These are phyloP conservation scores for Sanderia malayensis DNA, from an alignment of 30 jellyfish, hydroid and myxozoan genomes.

Conservation along the genomic window DNA sequence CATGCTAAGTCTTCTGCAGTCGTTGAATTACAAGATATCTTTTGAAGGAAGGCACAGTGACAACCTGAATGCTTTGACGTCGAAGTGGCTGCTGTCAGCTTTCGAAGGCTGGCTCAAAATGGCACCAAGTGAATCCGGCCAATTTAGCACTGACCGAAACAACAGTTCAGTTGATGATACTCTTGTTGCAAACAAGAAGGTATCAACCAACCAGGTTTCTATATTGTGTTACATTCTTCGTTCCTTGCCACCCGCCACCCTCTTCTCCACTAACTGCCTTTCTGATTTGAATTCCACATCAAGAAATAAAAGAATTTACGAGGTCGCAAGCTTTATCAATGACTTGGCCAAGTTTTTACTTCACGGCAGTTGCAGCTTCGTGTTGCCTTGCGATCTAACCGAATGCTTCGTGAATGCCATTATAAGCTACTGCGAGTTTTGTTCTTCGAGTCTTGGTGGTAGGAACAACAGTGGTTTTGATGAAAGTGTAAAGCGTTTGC, in stretches of 20 bases:
- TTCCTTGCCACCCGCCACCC: conserved; percentile 24
- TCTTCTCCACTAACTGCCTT: conserved; percentile 10
- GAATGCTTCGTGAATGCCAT: conserved; percentile 25
- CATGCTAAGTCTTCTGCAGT: conserved; percentile 22
- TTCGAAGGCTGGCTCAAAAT: conserved; percentile 8
- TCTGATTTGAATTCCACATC: too few relatives aligned
- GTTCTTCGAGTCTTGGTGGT: not conserved
- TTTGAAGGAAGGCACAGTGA: not conserved
- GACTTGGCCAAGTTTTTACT: not conserved
- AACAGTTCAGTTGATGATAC: too few relatives aligned
- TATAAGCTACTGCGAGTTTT: not conserved
- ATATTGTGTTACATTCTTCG: conserved; percentile 10
- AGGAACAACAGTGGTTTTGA: not conserved
- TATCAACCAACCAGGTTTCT: not conserved
- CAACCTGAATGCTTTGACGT: not conserved
- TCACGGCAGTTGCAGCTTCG: not conserved
- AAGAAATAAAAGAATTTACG: not conserved
- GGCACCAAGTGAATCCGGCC: not conserved
- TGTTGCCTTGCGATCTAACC: conserved; percentile 23
- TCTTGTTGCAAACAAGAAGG: not conserved
- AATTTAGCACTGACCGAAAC: not conserved
- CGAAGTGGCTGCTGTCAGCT: conserved; percentile 36
- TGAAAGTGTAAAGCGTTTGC: not conserved
- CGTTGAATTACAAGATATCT: conserved; percentile 10
- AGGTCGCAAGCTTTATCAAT: conserved; percentile 2